phyloP scores from a whole-genome alignment of 2,797 vertebrate genomes.

The Gephyroberyx darwinii region DNA sequence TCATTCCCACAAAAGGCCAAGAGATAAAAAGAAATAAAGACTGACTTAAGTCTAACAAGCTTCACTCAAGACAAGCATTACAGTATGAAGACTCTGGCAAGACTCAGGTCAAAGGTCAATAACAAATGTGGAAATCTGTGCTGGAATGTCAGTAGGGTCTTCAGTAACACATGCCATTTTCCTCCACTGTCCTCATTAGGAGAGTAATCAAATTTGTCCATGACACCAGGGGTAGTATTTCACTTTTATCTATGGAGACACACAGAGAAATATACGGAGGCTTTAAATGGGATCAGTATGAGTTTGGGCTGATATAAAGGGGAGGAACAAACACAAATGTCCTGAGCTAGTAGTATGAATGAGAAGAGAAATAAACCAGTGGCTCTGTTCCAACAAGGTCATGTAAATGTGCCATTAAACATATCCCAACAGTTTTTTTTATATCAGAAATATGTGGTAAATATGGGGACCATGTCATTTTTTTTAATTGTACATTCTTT shows the following conservation, averaged over 20 bases:
- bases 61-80: background rate
- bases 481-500: background rate
- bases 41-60: background rate
- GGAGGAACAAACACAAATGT: background rate
- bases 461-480: conserved; percentile 5
- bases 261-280: conserved; percentile 23
- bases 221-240: background rate
- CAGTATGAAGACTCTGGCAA: background rate
- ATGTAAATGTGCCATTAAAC: conserved; percentile 10
- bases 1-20: conserved; percentile 59
- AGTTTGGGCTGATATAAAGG: background rate
- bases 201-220: background rate
- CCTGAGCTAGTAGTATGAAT: too few relatives aligned
- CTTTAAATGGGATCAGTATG: conserved; percentile 32
- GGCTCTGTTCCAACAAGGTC: conserved; percentile 2
- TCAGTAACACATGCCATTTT: background rate
- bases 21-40: conserved; percentile 32
- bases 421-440: conserved; percentile 15
- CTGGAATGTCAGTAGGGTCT: background rate
- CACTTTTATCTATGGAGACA: background rate
- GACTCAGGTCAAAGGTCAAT: background rate
- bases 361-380: conserved; percentile 3
- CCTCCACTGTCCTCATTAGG: background rate
- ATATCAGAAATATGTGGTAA: conserved; percentile 13
- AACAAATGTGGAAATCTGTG: background rate